Evolutionary conservation across 2,113 vertebrate genomes (phyloP), one percentile per base, ranked within the genome.

Genomic region (Tragelaphus scriptus): DNA sequence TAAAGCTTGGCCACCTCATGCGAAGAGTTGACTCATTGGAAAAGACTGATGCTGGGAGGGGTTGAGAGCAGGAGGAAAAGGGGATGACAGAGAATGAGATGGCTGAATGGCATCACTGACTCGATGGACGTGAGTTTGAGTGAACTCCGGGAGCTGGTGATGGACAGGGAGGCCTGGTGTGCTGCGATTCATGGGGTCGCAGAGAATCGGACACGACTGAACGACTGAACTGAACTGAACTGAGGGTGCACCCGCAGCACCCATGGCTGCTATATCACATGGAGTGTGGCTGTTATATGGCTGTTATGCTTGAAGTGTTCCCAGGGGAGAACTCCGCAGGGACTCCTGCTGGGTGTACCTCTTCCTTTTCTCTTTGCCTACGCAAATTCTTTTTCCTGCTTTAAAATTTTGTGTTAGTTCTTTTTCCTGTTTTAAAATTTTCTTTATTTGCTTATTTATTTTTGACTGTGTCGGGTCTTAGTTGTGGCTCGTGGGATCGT

Each of bases 321-420:
- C 59, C 59, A 82, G 30, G 11, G 6, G 63, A 61, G 44, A 44
- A 49, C 3, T 40, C 36, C 4, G 5, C 15, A 7, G 3, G 32
- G 7, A 1, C 40, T 23, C 28, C 30, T 86, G 71, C 17, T 71
- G 59, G 21, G 19, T 6, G 28, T 21, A 16, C 0, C 21, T 36
- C 65, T 87, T 49, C 17, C 49, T 85, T 91, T 93, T 25, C 53
- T 55, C 44, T 96, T 49, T 85, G 86, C 26, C 58, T 81, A 11
- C 8, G 13, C 5, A 32, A 88, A 81, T 4, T 40, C 23, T 40
- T 44, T 77, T 15, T 44, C 71, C 36, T 75, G 23, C 6, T 77
- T 26, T 44, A 44, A 77, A 75, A 25, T 75, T 44, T 77, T 51
- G 44, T 94, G 51, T 25, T 23, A 40, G 68, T 23, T 71, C 23